Evolutionary conservation across 2,888 invertebrate species (phyloP), one percentile per base, ranked within the genome.

Genomic region (Pyrrhia umbra): DNA sequence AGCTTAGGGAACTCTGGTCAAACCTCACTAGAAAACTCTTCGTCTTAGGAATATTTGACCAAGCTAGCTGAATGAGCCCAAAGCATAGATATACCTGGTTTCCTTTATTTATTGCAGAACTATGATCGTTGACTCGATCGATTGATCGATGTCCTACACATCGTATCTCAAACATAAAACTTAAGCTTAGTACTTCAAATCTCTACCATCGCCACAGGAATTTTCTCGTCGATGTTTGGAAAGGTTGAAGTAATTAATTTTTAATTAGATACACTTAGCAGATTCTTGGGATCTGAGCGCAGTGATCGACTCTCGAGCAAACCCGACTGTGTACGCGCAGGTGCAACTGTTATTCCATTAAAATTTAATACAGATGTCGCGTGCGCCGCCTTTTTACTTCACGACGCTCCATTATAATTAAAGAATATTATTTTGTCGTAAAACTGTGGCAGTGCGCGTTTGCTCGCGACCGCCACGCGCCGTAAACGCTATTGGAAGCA

Each of bases 281-380:
- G 84, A 90, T 91, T 88, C 89, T 84, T 71, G 74, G 77, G 81
- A 85, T 79, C 77, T 81, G 81, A 84, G 81, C 73, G 81, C 77
- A 85, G 84, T 88, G 90, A 88, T 89, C 88, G 87, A 87, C 86
- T 85, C 83, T 75, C 68, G 80, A 77, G 81, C 84, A 84, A 88
- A 86, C 87, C 82, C 81, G 88, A 84, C 84, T 80, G 76, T 80
- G 82, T 80, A 77, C 62, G 79, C 73, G 94, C 94, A 94, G 94
- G 93, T 94, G 94, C 94, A 90, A 84, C 82, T 75, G 82, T 87
- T 89, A 85, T 90, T 91, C 89, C 92, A 94, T 94, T 94, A 92
- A 93, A 92, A 88, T 92, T 94, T 93, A 92, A 94, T 93, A 93
- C 93, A 94, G 92, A 91, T 92, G 93, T 94, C 94, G 93, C 91